phyloP scores from a whole-genome alignment of 2,888 invertebrate species.

The Alentia gelatinosa region DNA sequence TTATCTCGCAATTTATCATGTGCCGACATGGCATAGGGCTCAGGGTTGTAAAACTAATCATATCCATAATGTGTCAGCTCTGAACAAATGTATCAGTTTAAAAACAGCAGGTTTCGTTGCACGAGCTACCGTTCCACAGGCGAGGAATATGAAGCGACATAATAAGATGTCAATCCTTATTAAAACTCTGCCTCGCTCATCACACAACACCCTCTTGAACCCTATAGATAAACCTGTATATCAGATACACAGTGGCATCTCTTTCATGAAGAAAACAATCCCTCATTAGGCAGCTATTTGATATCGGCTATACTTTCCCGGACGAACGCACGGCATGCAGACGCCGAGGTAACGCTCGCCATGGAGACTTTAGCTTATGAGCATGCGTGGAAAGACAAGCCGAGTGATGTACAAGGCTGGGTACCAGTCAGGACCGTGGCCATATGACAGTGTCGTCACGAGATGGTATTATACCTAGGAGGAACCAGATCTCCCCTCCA shows the following conservation, averaged over 20 bases:
- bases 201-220: neutral
- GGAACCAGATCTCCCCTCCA: neutral
- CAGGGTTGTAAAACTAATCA: neutral
- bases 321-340: no score
- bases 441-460: neutral
- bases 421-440: neutral
- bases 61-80: neutral
- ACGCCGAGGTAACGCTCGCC: neutral
- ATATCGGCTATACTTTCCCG: no score
- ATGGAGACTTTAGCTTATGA: neutral
- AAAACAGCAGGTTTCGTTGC: neutral
- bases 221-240: neutral
- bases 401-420: neutral
- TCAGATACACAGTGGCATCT: neutral
- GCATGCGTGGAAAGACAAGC: neutral
- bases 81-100: neutral
- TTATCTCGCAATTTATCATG: no score
- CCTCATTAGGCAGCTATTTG: neutral
- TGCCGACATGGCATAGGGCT: no score
- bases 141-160: neutral
- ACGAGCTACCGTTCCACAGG: neutral
- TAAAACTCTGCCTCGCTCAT: neutral
- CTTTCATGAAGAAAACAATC: neutral
- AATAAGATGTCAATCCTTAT: conserved; percentile 1
- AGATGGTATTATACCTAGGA: neutral